phyloP scores from a whole-genome alignment of 2,797 vertebrate genomes.

The Xerus rutilus region DNA sequence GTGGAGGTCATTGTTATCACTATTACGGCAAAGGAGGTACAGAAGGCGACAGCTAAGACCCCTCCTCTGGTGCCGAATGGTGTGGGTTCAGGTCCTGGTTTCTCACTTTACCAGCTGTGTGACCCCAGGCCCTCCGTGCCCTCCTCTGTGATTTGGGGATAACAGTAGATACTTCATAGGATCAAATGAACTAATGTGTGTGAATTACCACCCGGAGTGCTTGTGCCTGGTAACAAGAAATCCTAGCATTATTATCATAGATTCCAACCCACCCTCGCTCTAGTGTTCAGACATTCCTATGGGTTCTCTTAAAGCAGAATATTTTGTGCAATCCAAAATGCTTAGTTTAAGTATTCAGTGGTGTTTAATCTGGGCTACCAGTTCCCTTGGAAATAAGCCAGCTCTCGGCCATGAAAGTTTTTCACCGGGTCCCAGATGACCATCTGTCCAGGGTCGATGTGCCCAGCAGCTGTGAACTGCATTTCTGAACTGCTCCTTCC shows the following conservation, averaged over 20 bases:
- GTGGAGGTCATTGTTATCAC: background rate
- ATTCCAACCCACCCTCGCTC: background rate
- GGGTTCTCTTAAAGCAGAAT: background rate
- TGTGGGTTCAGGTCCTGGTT: background rate
- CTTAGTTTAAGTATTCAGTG: background rate
- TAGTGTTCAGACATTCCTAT: background rate
- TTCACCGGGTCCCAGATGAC: conserved; percentile 52
- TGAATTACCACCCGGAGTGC: background rate
- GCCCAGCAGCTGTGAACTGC: conserved; percentile 54
- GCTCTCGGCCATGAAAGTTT: conserved; percentile 30
- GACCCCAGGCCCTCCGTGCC: background rate
- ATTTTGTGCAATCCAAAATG: conserved; percentile 48
- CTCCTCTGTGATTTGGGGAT: background rate
- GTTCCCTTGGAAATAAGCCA: conserved; percentile 53
- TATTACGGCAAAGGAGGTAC: background rate
- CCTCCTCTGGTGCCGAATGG: background rate
- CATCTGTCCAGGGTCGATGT: background rate
- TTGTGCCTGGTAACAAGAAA: background rate
- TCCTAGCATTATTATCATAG: background rate
- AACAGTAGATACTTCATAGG: background rate
- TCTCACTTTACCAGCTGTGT: background rate
- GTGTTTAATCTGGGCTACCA: conserved; percentile 43
- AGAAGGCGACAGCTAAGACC: background rate
- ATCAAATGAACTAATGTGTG: background rate
- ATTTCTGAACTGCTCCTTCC: background rate